These are phyloP conservation scores for Neotoxoptera formosana DNA, from an alignment of 1,140 invertebrate species.

Conservation along the genomic window DNA sequence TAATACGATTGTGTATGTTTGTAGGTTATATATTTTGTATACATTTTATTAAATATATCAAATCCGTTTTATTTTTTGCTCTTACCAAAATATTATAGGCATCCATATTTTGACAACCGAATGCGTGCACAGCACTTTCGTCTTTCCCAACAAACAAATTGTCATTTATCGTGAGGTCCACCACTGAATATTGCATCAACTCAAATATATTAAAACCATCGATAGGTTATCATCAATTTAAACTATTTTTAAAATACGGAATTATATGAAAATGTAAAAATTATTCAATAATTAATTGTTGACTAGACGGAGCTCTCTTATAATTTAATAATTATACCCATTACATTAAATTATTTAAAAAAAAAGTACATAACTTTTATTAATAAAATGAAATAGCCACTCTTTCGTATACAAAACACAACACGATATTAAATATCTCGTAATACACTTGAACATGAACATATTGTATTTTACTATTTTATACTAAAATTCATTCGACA, in stretches of 20 bases:
- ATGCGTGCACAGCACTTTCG: neutral
- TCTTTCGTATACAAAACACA: neutral
- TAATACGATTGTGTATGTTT: neutral
- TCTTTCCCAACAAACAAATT: neutral
- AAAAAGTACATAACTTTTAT: neutral
- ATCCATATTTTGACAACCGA: neutral
- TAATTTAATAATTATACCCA: too few species aligned
- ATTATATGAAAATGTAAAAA: neutral
- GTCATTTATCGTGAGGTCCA: neutral
- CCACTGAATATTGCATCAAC: neutral
- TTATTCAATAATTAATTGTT: neutral
- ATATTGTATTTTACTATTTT: neutral
- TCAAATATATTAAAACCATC: neutral
- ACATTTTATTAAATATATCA: neutral
- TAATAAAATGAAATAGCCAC: neutral
- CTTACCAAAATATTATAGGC: neutral
- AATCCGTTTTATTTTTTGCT: neutral
- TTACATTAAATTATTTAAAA: neutral
- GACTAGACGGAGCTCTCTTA: neutral
- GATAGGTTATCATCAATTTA: too few species aligned
- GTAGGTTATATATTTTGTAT: neutral
- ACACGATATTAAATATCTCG: neutral
- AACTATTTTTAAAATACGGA: neutral
- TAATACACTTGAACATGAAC: too few species aligned
- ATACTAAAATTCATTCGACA: neutral